Base-by-base conservation (phyloP, 2,888 invertebrate species). In the Noctua comes region DNA sequence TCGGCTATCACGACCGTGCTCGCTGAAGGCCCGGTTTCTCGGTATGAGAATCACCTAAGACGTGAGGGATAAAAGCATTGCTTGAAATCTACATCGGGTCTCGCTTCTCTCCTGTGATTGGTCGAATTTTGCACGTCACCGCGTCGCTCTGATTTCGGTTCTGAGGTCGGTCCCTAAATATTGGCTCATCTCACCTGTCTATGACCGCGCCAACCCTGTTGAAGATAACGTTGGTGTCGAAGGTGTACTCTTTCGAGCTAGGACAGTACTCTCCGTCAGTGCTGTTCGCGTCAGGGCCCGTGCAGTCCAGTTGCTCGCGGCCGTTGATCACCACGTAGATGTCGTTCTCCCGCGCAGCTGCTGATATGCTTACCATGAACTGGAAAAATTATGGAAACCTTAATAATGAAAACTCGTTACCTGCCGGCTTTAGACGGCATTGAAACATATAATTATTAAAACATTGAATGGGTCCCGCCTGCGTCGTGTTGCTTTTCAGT, bases 201-300 rank as follows among this genome's bases (percentile, higher is more conserved):
- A 98, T 96, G n/a, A 98, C 96, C 2, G 95, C 94, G 0, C 99
- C 99, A 27, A 94, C 94, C 73, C 98, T 97, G 91, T 98, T 97
- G 87, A 98, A 98, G 0, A 98, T 98, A 0, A 98, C 97, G 91
- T 98, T 98, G 0, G 98, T 98, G 89, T 98, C 99, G 95, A 98
- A 98, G 46, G 97, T 90, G 73, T 96, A 95, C 11, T 91, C 88
- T 43, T 94, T 95, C 71, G 96, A 96, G 84, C 91, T 94, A 13
- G 97, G 97, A 92, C 97, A 98, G 72, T 93, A 93, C 84, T 94
- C 95, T 59, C 94, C 97, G 77, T 89, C 95, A 83, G 90, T 82
- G 77, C 90, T 82, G 78, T 89, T 95, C 83, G 13, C 13, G 5
- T 91, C 89, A 5, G 89, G n/a, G 13, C 5, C 88, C 7, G 91